Evolutionary conservation across 2,113 vertebrate genomes (phyloP).

Genomic region (Otus sunia): DNA sequence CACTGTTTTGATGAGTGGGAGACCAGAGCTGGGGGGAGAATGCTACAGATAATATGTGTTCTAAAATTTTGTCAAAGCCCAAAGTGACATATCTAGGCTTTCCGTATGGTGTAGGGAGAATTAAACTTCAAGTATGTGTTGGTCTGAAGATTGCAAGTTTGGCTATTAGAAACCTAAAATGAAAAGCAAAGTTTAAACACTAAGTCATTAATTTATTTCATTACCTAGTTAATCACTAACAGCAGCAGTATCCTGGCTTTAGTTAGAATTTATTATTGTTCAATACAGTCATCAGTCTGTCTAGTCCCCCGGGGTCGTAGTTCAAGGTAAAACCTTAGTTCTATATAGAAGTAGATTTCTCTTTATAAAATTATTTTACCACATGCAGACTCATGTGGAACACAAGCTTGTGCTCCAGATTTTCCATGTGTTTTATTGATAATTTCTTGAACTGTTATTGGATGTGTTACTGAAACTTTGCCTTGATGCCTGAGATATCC

Average conservation of each 20-base stretch:
- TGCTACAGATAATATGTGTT: not conserved
- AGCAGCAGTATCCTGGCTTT: not conserved
- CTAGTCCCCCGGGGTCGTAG: not conserved
- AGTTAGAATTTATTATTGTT: not conserved
- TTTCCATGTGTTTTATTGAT: not conserved
- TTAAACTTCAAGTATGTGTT: not conserved
- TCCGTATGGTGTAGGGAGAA: accelerated
- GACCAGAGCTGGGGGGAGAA: not conserved
- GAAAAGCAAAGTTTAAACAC: not conserved
- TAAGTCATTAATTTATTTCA: not conserved
- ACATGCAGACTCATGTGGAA: not conserved
- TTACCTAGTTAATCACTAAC: not conserved
- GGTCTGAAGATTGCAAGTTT: not conserved
- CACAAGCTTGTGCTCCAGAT: not conserved
- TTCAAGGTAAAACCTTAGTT: not conserved
- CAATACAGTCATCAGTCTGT: not conserved
- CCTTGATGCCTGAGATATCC: not conserved
- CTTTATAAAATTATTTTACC: not conserved
- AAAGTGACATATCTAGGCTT: not conserved
- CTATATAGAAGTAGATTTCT: not conserved
- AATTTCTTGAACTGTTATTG: not conserved
- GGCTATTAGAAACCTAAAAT: not conserved
- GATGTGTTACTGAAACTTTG: not conserved
- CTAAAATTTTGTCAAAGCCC: not conserved
- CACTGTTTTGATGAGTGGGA: not conserved